A percentile compares a stretch with the other conserved stretches of the same genome.
phyloP scores from a whole-genome alignment of 2,113 vertebrate species.

The Coptodon bakossiorum region DNA sequence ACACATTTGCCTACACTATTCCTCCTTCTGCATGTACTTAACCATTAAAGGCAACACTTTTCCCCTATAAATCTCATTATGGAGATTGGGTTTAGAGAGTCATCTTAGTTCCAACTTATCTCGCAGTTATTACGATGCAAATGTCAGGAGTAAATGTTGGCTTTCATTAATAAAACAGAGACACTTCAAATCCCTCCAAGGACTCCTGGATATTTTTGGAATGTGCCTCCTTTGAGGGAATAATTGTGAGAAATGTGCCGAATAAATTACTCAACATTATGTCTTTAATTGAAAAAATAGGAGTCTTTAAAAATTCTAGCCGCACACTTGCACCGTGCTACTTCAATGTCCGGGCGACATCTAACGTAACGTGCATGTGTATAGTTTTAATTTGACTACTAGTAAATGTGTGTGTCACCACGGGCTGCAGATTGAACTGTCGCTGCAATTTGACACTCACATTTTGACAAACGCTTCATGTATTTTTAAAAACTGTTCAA shows the following conservation, averaged over 20 bases:
- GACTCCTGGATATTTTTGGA: constrained; percentile 57
- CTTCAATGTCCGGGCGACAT: not conserved
- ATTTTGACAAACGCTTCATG: not conserved
- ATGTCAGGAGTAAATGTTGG: constrained; percentile 60
- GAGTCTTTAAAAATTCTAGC: not conserved
- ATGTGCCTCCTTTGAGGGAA: constrained; percentile 37
- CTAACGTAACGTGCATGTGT: not conserved
- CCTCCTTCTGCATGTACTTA: constrained; percentile 23
- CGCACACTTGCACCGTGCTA: not conserved
- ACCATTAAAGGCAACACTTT: constrained; percentile 46
- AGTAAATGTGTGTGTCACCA: not conserved
- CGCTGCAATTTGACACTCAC: not conserved
- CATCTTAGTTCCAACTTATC: constrained; percentile 47
- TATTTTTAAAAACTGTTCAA: not conserved
- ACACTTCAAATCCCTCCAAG: constrained; percentile 45
- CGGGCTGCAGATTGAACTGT: not conserved
- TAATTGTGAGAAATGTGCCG: constrained; percentile 36
- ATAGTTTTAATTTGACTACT: not conserved
- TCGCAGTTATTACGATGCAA: constrained; percentile 57
- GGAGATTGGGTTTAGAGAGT: constrained; percentile 50
- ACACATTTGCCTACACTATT: constrained; percentile 42
- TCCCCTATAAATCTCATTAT: constrained; percentile 53
- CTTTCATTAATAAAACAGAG: constrained; percentile 65
- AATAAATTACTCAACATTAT: constrained; percentile 42
- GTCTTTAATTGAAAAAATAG: not conserved